Conservation (phyloP, 2,797 vertebrate species). For the Trichosurus vulpecula region DNA sequence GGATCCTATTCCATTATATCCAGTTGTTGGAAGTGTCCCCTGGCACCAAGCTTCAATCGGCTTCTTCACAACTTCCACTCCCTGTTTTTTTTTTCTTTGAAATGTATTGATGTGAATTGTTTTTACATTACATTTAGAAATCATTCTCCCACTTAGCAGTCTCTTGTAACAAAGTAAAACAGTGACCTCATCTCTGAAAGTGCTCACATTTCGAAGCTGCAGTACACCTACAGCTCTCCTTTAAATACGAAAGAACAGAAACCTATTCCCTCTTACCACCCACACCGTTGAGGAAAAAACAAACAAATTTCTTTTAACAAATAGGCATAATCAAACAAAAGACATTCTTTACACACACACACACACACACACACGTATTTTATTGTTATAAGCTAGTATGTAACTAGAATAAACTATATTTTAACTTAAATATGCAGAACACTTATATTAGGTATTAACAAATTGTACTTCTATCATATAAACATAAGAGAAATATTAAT, state of each 20-base stretch:
- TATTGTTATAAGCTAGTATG: background rate
- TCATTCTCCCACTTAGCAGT: background rate
- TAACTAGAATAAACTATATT: background rate
- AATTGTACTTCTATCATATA: background rate
- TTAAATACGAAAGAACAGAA: background rate
- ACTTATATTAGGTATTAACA: background rate
- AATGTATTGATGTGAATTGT: background rate
- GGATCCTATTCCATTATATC: background rate
- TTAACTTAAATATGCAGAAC: conserved; percentile 2
- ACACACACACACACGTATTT: background rate
- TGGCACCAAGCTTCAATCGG: background rate
- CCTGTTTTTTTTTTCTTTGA: background rate
- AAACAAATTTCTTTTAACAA: background rate
- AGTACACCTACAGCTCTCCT: background rate
- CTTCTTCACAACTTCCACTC: background rate
- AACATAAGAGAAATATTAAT: background rate
- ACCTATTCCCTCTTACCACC: background rate
- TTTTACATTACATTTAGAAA: background rate
- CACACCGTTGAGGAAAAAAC: background rate
- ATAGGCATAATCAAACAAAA: background rate
- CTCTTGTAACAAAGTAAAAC: background rate
- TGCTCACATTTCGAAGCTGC: background rate
- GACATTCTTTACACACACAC: background rate
- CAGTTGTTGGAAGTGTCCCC: background rate
- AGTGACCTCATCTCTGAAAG: background rate